Evolutionary conservation across 2,113 vertebrate species (phyloP).

Genomic region (Thunnus maccoyii): DNA sequence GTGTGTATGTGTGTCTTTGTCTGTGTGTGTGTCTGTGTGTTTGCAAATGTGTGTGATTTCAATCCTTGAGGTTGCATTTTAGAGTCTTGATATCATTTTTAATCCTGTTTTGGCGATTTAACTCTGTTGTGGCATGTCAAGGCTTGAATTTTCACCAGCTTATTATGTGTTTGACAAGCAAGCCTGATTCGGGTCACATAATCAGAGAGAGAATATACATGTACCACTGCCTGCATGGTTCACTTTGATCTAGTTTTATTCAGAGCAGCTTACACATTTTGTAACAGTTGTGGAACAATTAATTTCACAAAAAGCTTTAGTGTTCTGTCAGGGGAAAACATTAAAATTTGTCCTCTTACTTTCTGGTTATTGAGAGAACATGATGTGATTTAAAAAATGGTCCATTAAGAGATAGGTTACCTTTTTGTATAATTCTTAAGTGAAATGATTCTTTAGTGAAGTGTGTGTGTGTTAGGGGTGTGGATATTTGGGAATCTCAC

Average conservation of each 20-base stretch:
- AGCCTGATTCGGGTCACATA: conserved; percentile 41
- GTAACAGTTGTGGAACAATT: conserved; percentile 28
- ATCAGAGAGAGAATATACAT: conserved; percentile 14
- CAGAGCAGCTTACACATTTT: not conserved
- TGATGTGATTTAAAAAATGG: not conserved
- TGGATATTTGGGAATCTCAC: no score
- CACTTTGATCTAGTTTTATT: conserved; percentile 15
- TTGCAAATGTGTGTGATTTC: conserved; percentile 19
- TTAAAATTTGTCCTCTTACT: not conserved
- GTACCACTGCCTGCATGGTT: not conserved
- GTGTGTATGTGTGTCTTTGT: not conserved
- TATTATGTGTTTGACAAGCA: conserved; percentile 41
- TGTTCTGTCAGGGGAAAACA: not conserved
- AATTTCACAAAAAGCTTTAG: conserved; percentile 3
- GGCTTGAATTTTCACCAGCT: conserved; percentile 44
- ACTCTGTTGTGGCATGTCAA: conserved; percentile 31
- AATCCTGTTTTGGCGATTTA: conserved; percentile 42
- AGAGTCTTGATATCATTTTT: conserved; percentile 2
- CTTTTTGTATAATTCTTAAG: not conserved
- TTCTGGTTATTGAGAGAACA: not conserved
- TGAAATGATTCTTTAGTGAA: not conserved
- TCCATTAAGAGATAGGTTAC: not conserved
- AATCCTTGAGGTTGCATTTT: conserved; percentile 16
- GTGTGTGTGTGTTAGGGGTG: no score
- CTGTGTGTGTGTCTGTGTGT: not conserved